Base-by-base conservation (phyloP, 2,888 invertebrate genomes). In the Eucera pruinosa region DNA sequence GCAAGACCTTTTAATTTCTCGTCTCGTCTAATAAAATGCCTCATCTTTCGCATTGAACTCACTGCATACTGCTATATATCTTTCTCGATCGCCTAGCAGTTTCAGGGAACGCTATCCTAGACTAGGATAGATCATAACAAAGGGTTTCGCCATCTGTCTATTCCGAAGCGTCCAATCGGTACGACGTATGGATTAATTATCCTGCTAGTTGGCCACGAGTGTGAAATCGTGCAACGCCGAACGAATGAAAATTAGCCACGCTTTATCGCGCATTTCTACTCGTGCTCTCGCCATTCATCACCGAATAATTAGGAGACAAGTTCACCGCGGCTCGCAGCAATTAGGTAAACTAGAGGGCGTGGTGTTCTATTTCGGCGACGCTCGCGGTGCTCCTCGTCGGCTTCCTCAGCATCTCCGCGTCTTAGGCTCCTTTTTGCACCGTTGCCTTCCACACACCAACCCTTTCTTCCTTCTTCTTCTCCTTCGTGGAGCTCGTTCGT, bases 241-340 rank as follows among this genome's bases (percentile, higher is more conserved):
- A 82, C 83, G 81, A 83, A 85, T 86, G 85, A 87, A 88, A 89
- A 90, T 90, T 90, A 89, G 90, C 83, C 81, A 79, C 76, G 85
- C 79, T 90, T 89, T 90, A 90, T 90, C 88, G 86, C 85, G 78
- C 82, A 77, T 81, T 82, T 87, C 83, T 78, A 83, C 87, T 79
- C 80, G 81, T 79, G 82, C 78, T 67, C 78, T 55, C 67, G 82
- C 85, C 89, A 91, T 91, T 90, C 84, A 88, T 91, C 91, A 91
- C 86, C 80, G 86, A 89, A 90, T 91, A 91, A 91, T 91, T 91
- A 91, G 91, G 87, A 87, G 91, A 91, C 90, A 90, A 91, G 91
- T 89, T 89, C 90, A 85, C 87, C 83, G 88, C 65, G 86, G 87
- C 90, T 88, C 87, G 85, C 87, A 79, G 90, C 91, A 91, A 91